Percentiles rank a stretch among this genome's conserved stretches.
Conservation (phyloP, 2,888 invertebrate genomes). For the Agonopterix subpropinquella region DNA sequence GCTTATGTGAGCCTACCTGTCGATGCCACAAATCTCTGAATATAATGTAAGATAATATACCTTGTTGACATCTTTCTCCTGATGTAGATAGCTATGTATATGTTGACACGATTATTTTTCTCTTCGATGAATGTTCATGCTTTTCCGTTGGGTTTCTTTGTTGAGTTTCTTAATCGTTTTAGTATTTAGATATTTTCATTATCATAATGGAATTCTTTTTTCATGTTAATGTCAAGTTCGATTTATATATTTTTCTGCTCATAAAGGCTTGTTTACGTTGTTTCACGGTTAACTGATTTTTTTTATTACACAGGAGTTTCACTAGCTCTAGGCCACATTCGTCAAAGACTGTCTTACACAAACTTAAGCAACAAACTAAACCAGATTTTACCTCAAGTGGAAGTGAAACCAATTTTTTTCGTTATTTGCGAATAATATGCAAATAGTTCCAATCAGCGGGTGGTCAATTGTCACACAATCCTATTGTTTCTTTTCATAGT, state of each 20-base stretch:
- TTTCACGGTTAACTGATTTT: no score
- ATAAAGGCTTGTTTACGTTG: no score
- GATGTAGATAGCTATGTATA: constrained; percentile 8
- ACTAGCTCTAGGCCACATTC: neutral
- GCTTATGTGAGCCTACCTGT: constrained; percentile 57
- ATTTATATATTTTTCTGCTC: no score
- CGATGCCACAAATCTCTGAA: constrained; percentile 41
- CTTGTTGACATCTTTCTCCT: constrained; percentile 54
- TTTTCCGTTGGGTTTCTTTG: no score
- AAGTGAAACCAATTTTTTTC: constrained; percentile 43
- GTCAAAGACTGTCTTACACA: neutral
- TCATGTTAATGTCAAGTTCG: no score
- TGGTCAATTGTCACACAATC: constrained; percentile 45
- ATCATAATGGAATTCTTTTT: no score
- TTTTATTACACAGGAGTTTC: neutral
- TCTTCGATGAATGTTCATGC: no score
- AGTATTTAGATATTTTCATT: no score
- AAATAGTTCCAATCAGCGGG: constrained; percentile 56
- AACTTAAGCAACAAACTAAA: constrained; percentile 27
- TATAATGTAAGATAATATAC: constrained; percentile 37
- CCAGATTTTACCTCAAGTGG: constrained; percentile 30
- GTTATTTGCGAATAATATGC: constrained; percentile 63
- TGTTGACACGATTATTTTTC: neutral
- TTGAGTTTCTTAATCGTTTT: no score
- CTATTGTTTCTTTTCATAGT: constrained; percentile 27